phyloP scores from a whole-genome alignment of 64 coral and sea anemone species.

The Montipora foliosa region DNA sequence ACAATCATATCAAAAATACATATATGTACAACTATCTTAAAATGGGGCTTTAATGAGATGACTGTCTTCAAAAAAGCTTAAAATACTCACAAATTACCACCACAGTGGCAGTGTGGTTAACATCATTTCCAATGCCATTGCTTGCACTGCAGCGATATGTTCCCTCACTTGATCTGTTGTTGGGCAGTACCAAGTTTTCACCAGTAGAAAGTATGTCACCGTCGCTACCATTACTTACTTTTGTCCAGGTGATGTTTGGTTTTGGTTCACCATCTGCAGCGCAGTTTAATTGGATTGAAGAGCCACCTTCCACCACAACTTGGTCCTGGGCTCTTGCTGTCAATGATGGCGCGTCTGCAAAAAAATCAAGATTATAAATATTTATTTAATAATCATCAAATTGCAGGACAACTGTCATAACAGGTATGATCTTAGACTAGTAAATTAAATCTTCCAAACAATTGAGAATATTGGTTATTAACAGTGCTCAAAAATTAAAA shows the following conservation, averaged over 20 bases:
- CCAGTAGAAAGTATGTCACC: neutral
- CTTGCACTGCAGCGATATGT: conserved; percentile 21
- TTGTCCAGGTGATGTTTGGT: conserved; percentile 15
- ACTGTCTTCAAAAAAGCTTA: too few species aligned
- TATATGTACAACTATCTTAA: too few species aligned
- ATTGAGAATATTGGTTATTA: too few species aligned
- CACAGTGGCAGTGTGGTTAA: neutral
- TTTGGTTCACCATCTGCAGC: neutral
- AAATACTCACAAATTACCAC: neutral
- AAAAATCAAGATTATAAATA: too few species aligned
- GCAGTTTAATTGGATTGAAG: neutral
- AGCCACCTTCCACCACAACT: neutral
- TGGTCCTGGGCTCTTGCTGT: neutral
- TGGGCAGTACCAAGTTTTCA: neutral
- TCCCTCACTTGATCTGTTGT: neutral
- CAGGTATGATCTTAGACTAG: too few species aligned
- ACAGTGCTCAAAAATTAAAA: too few species aligned
- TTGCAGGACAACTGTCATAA: too few species aligned
- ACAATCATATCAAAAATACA: too few species aligned
- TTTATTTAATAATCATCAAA: too few species aligned
- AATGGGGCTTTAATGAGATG: too few species aligned
- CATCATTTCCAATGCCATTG: neutral
- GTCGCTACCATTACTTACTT: neutral
- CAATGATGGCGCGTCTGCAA: neutral
- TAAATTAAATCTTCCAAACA: too few species aligned